Percentiles rank a stretch among this genome's conserved stretches.
phyloP scores from a whole-genome alignment of 2,113 vertebrate species.

The Trichomycterus rosablanca region DNA sequence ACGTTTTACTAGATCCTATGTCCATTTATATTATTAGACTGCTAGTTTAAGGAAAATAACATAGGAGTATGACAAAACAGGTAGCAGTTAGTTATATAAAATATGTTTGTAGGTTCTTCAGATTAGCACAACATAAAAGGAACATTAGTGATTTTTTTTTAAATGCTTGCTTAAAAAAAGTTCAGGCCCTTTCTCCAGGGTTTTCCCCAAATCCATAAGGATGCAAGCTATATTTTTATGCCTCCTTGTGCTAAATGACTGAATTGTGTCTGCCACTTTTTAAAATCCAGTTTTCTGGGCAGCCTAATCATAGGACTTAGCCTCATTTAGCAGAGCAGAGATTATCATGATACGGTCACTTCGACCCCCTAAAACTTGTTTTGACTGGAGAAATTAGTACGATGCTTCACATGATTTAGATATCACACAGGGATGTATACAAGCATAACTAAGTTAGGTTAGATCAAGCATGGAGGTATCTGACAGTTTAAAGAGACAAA shows the following conservation, averaged over 20 bases:
- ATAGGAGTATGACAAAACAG: background rate
- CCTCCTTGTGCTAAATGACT: too few species aligned
- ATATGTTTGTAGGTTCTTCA: background rate
- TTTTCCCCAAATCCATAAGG: too few species aligned
- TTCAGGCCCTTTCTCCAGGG: too few species aligned
- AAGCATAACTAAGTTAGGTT: background rate
- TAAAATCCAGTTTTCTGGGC: too few species aligned
- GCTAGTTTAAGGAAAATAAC: background rate
- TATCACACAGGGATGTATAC: background rate
- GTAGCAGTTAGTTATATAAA: background rate
- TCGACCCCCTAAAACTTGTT: too few species aligned
- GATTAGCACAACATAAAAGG: background rate
- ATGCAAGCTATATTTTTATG: too few species aligned
- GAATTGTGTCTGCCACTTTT: too few species aligned
- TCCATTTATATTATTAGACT: background rate
- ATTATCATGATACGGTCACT: too few species aligned
- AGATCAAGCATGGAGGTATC: background rate
- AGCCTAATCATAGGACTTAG: too few species aligned
- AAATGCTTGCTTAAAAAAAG: background rate
- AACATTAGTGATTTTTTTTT: background rate
- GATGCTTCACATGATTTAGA: background rate
- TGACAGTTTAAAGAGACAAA: background rate
- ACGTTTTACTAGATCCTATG: too few species aligned
- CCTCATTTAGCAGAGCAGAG: too few species aligned
- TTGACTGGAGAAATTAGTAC: background rate